A percentile compares a stretch with the other conserved stretches of the same genome.
Evolutionary conservation across 2,888 invertebrate species (phyloP).

Genomic region (Temnothorax unifasciatus): DNA sequence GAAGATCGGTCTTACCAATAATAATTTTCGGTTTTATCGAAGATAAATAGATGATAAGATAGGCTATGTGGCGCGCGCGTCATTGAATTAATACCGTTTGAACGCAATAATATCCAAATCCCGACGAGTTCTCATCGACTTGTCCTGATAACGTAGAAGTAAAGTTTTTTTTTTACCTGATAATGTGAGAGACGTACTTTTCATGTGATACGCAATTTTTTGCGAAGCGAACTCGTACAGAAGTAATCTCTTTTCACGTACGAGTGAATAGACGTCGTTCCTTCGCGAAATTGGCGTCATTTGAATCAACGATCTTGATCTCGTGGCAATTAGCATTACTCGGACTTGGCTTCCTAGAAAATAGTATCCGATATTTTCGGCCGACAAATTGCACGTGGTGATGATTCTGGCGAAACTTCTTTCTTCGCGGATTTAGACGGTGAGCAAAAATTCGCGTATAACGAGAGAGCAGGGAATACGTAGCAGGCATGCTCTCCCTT

Average conservation of each 20-base stretch:
- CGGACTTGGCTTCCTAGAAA: not conserved
- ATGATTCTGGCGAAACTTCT: not conserved
- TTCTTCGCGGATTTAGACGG: not conserved
- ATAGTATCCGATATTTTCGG: not conserved
- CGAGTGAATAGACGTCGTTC: not conserved
- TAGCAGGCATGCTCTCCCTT: not conserved
- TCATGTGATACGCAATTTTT: not conserved
- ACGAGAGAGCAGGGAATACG: not conserved
- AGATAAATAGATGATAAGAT: slow-evolving; percentile 27
- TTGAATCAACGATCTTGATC: slow-evolving; percentile 4
- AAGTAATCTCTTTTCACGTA: not conserved
- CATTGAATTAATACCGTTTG: slow-evolving; percentile 25
- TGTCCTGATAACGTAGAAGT: not conserved
- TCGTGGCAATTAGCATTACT: slow-evolving; percentile 29
- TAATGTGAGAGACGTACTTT: not conserved
- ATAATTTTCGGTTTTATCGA: slow-evolving; percentile 24
- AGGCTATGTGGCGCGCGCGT: not conserved
- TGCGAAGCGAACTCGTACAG: not conserved
- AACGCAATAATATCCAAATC: slow-evolving; percentile 1
- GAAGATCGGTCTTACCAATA: not conserved
- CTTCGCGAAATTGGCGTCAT: not conserved
- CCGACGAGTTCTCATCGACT: not conserved
- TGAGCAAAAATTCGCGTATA: not conserved
- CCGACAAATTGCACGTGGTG: not conserved
- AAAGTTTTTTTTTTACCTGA: not conserved